Evolutionary conservation across 2,113 vertebrate genomes (phyloP), one percentile per base, ranked within the genome.

Genomic region (Chinchilla lanigera): DNA sequence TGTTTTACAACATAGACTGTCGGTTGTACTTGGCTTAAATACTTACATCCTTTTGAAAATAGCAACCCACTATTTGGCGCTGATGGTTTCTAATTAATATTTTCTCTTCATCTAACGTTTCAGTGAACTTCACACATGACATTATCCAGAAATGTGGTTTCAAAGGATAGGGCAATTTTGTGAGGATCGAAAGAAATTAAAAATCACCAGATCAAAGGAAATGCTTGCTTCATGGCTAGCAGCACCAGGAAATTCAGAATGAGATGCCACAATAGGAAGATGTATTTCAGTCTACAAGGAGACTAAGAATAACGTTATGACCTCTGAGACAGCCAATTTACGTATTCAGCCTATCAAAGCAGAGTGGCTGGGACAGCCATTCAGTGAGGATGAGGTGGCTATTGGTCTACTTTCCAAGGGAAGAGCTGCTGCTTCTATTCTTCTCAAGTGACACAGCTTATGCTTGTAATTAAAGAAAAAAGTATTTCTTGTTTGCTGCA

Each of bases 121-220:
- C 96, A 97, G 86, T 78, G 88, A 98, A 94, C 84, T 93, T 97
- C 86, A 98, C 1, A 41, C 80, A 90, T 97, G 96, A 97, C 90
- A 97, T 96, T 98, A 97, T 97, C 96, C 80, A 81, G 71, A 88
- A 97, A 98, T 97, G 97, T 93, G 95, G 95, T 98, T 98, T 96
- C 94, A 97, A 98, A 98, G 97, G 85, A 97, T 94, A 94, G n/a
- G 95, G 89, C 95, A 97, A 93, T 97, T 98, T 98, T 97, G 75
- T 73, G 89, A 97, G 95, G 94, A 95, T 8, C 38, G 97, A 98
- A 98, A 98, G 97, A 98, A 98, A 98, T 98, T 97, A 98, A 98
- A 98, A 98, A 84, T 85, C 14, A 22, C n/a, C 83, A 81, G 97
- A 98, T 98, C 97, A 98, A 98, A 98, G 96, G 82, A 98, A 98